phyloP scores from a whole-genome alignment of 2,888 invertebrate genomes.

The Tiphia femorata region DNA sequence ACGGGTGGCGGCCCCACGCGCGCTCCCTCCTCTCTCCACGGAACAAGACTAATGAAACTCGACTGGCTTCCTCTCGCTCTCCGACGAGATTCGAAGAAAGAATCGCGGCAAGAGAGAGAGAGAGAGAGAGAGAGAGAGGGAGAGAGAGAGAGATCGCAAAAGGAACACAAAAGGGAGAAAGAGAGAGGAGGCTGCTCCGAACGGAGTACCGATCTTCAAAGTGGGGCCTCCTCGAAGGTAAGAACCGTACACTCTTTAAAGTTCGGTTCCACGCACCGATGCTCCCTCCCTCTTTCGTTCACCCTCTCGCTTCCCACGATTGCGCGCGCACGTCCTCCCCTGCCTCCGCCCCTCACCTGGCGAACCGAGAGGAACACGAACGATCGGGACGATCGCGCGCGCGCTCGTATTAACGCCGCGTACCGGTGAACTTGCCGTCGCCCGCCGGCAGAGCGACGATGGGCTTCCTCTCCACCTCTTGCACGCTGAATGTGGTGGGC shows the following conservation, averaged over 20 bases:
- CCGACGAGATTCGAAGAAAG: not conserved
- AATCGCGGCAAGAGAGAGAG: not conserved
- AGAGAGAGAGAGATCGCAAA: not conserved
- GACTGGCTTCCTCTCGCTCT: not conserved
- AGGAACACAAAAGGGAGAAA: not conserved
- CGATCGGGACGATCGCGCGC: not conserved
- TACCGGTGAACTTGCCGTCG: not conserved
- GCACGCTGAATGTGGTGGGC: constrained; percentile 23
- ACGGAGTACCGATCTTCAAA: not conserved
- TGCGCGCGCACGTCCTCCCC: not conserved
- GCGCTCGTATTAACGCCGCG: constrained; percentile 5
- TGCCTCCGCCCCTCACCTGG: not conserved
- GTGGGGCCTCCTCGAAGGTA: no score
- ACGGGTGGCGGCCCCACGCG: constrained; percentile 40
- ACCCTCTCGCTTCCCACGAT: no score
- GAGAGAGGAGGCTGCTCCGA: not conserved
- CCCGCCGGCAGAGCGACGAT: not conserved
- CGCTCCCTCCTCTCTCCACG: no score
- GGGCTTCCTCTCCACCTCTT: no score
- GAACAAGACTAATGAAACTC: not conserved
- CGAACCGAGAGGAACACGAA: no score
- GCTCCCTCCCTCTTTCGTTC: no score
- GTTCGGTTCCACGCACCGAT: not conserved
- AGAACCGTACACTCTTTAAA: constrained; percentile 2
- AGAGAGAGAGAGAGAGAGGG: not conserved